Percentiles rank a stretch among this genome's conserved stretches.
Conservation (phyloP, 2,797 vertebrate species). For the Poecilia gillii region DNA sequence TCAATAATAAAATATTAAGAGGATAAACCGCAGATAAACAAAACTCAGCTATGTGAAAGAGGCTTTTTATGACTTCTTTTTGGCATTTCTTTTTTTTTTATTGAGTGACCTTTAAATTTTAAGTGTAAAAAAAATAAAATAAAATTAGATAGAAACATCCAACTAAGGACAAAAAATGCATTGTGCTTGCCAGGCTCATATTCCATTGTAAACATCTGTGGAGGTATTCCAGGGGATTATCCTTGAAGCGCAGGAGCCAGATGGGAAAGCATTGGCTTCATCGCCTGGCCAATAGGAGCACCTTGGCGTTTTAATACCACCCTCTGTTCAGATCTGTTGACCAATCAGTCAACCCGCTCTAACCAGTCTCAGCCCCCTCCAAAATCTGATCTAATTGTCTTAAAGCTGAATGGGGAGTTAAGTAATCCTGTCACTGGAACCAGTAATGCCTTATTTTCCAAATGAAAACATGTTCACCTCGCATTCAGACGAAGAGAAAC, state of each 20-base stretch:
- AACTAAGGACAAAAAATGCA: background rate
- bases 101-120: background rate
- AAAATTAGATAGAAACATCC: background rate
- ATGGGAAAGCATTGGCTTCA: conserved; percentile 72
- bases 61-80: background rate
- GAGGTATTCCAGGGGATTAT: conserved; percentile 83
- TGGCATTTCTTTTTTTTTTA: background rate
- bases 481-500: conserved; percentile 17
- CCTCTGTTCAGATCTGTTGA: conserved; percentile 65
- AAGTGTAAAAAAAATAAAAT: background rate
- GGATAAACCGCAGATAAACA: conserved; percentile 2
- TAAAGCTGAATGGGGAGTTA: conserved; percentile 77
- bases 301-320: conserved; percentile 61
- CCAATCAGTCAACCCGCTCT: conserved; percentile 70
- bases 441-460: conserved; percentile 71
- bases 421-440: conserved; percentile 77
- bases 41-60: background rate
- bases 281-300: conserved; percentile 69
- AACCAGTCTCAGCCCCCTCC: conserved; percentile 49
- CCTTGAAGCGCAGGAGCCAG: conserved; percentile 79
- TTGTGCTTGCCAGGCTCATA: conserved; percentile 40
- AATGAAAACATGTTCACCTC: conserved; percentile 55
- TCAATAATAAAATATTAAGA: conserved; percentile 4
- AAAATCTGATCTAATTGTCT: conserved; percentile 80
- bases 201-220: conserved; percentile 77